Evolutionary conservation across 2,113 vertebrate species (phyloP).

Genomic region (Speoplatyrhinus poulsoni): DNA sequence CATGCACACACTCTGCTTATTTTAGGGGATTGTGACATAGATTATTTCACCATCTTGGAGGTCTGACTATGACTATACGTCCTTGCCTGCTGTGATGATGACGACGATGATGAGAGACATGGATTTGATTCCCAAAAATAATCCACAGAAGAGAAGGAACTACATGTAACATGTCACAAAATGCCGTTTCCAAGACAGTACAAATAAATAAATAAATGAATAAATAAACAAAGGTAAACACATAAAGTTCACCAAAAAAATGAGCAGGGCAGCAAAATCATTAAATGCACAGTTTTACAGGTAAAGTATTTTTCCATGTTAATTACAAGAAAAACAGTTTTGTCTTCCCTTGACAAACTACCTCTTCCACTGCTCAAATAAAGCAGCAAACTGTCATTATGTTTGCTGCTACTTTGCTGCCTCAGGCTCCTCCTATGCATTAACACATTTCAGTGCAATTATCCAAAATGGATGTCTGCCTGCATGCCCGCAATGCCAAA

Average conservation of each 20-base stretch:
- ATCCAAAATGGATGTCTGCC: conserved; percentile 67
- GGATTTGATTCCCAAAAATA: no score
- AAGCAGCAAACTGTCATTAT: conserved; percentile 61
- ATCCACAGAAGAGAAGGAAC: no score
- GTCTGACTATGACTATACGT: background rate
- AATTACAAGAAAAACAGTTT: background rate
- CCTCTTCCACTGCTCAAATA: conserved; percentile 39
- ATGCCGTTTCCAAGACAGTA: no score
- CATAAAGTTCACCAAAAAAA: no score
- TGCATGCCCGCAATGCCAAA: conserved; percentile 56
- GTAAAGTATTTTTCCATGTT: no score
- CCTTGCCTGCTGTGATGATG: background rate
- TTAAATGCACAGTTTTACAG: no score
- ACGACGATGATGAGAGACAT: background rate
- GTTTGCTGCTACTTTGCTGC: conserved; percentile 61
- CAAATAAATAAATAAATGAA: no score
- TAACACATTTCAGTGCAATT: conserved; percentile 73
- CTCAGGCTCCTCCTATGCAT: conserved; percentile 57
- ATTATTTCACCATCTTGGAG: conserved; percentile 7
- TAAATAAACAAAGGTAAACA: no score
- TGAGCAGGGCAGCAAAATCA: no score
- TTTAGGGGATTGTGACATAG: conserved; percentile 3
- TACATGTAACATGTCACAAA: no score
- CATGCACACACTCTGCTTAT: conserved; percentile 14
- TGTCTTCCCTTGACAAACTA: conserved; percentile 23